These are phyloP conservation scores for Callipepla californica DNA, from an alignment of 2,113 vertebrate species.

Conservation along the genomic window DNA sequence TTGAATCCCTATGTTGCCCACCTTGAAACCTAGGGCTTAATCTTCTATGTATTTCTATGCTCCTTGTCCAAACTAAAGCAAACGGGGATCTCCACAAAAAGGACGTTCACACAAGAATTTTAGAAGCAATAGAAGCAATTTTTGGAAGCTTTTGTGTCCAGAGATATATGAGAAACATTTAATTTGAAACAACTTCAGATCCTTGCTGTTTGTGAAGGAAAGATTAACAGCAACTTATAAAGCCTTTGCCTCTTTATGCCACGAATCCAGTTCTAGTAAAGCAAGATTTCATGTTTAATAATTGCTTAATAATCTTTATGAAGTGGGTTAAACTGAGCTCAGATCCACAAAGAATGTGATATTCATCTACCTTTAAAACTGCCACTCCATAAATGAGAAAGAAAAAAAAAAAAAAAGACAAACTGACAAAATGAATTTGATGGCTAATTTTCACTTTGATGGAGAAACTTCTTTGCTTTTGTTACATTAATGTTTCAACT, in stretches of 20 bases:
- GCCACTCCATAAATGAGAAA: background rate
- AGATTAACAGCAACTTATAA: background rate
- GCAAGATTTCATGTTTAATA: background rate
- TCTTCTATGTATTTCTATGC: background rate
- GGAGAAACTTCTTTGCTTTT: background rate
- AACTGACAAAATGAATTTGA: background rate
- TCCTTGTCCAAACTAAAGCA: background rate
- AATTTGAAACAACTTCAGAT: background rate
- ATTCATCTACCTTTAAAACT: background rate
- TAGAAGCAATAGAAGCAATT: background rate
- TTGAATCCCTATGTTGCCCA: background rate
- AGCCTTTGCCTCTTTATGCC: background rate
- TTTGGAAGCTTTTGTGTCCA: background rate
- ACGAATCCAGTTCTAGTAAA: background rate
- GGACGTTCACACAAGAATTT: background rate
- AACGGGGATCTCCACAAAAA: background rate
- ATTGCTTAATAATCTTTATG: background rate
- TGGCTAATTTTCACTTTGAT: background rate
- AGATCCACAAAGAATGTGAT: background rate
- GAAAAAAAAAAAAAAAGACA: background rate
- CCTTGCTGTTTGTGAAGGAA: rapidly evolving
- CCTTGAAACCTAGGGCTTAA: background rate
- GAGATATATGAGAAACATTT: background rate
- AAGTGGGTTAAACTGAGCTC: background rate
- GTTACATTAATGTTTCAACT: background rate